Conservation (phyloP, 2,797 vertebrate species). For the Sparidentex hasta region DNA sequence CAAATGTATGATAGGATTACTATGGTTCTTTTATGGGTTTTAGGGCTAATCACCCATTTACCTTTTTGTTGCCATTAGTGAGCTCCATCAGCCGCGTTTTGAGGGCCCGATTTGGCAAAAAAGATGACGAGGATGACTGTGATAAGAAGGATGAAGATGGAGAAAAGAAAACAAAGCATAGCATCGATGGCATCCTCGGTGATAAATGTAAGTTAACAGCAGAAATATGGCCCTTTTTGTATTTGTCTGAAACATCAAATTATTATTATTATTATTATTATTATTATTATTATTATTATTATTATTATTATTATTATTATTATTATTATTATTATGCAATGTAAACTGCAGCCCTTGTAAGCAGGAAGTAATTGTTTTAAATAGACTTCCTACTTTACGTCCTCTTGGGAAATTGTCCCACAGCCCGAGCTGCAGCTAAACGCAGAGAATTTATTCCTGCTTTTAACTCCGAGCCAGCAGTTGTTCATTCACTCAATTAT, state of each 20-base stretch:
- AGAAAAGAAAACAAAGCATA: slow-evolving; percentile 99
- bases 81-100: slow-evolving; percentile 99
- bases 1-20: slow-evolving; percentile 75
- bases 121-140: slow-evolving; percentile 96
- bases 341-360: slow-evolving; percentile 56
- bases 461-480: slow-evolving; percentile 77
- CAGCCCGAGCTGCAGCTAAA: slow-evolving; percentile 72
- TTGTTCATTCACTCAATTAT: slow-evolving; percentile 89
- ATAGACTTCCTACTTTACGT: slow-evolving; percentile 67
- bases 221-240: slow-evolving; percentile 73
- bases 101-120: slow-evolving; percentile 99
- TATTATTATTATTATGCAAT: slow-evolving; percentile 58
- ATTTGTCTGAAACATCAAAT: slow-evolving; percentile 61
- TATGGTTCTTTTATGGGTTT: slow-evolving; percentile 80
- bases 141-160: slow-evolving; percentile 98
- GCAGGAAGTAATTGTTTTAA: slow-evolving; percentile 67
- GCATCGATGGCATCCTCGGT: slow-evolving; percentile 98
- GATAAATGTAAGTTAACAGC: slow-evolving; percentile 95
- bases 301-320: slow-evolving; percentile 65
- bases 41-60: slow-evolving; percentile 82
- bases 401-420: slow-evolving; percentile 79
- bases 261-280: slow-evolving; percentile 62
- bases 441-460: slow-evolving; percentile 76
- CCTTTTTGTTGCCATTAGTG: slow-evolving; percentile 91
- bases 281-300: slow-evolving; percentile 61